Evolutionary conservation across 2,797 vertebrate species (phyloP), one percentile per base, ranked within the genome.

Genomic region (Spinus pinus): DNA sequence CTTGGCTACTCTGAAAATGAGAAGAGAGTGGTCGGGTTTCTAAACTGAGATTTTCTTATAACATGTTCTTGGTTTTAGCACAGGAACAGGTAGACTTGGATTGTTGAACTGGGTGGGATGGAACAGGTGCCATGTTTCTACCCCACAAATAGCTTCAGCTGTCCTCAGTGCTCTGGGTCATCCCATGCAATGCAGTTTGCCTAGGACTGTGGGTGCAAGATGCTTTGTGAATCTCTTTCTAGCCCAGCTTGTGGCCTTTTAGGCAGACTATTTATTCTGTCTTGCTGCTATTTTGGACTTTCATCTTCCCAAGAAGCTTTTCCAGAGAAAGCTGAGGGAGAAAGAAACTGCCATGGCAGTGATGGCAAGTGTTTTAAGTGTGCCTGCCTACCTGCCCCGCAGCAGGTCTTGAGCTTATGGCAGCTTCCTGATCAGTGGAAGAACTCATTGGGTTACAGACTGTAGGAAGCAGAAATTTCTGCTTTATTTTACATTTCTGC

Each of bases 321-420:
- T 86, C 51, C 54, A 84, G 70, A 70, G 71, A 69, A 88, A 93
- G 15, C 58, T 91, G 61, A 58, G 17, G 66, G 53, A 92, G 44
- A 90, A 83, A 49, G 23, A 51, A 60, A 22, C 23, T 31, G 35
- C 41, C 23, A 33, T 22, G 19, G 16, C 35, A 90, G 44, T 33
- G 42, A 54, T 51, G 25, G 35, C 2, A 41, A 37, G 11, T 49
- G n/a, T 70, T 91, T 87, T 37, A 10, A 8, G 7, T 57, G 25
- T 67, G 56, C 67, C 41, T 70, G 44, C 10, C 73, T 50, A 42
- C 33, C 25, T 91, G 69, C 46, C 50, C 27, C 51, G 37, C 24
- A 66, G 86, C 27, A 77, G 31, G 10, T 12, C 16, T 20, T 73
- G 78, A 47, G 17, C 31, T 33, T 2, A 1, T 39, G 49, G 51